A percentile compares a stretch with the other conserved stretches of the same genome.
Evolutionary conservation across 2,113 vertebrate genomes (phyloP).

Genomic region (Saguinus imperator): DNA sequence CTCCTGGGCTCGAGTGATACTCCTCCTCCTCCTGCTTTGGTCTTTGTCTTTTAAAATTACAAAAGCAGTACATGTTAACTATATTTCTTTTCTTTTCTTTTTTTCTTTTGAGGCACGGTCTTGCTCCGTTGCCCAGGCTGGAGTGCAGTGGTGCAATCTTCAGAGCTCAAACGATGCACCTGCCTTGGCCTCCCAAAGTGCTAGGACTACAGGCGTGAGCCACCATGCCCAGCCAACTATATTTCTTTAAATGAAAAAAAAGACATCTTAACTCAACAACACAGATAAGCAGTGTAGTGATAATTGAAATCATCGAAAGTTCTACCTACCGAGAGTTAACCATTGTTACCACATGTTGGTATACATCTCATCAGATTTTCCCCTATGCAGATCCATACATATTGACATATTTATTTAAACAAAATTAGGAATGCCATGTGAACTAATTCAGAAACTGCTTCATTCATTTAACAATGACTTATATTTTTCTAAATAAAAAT

Average conservation of each 20-base stretch:
- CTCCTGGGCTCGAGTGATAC: too few species aligned
- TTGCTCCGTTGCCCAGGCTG: too few species aligned
- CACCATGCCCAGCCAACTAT: not conserved
- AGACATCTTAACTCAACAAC: not conserved
- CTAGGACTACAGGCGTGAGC: not conserved
- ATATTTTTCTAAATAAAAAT: conserved; percentile 33
- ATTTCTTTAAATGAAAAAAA: not conserved
- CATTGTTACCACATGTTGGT: not conserved
- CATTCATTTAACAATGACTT: not conserved
- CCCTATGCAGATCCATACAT: not conserved
- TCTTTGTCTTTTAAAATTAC: not conserved
- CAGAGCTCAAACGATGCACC: not conserved
- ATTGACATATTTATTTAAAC: not conserved
- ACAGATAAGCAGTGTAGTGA: not conserved
- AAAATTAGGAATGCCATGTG: not conserved
- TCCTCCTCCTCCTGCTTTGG: too few species aligned
- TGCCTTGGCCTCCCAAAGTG: not conserved
- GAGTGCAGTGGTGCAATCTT: too few species aligned
- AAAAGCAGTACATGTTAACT: not conserved
- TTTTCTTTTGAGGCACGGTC: not conserved
- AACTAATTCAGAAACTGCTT: conserved; percentile 2
- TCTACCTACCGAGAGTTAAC: not conserved
- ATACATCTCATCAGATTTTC: not conserved
- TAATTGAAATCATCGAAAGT: not conserved
- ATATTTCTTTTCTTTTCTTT: not conserved